Evolutionary conservation across 2,888 invertebrate species (phyloP).

Genomic region (Endotricha flammealis): DNA sequence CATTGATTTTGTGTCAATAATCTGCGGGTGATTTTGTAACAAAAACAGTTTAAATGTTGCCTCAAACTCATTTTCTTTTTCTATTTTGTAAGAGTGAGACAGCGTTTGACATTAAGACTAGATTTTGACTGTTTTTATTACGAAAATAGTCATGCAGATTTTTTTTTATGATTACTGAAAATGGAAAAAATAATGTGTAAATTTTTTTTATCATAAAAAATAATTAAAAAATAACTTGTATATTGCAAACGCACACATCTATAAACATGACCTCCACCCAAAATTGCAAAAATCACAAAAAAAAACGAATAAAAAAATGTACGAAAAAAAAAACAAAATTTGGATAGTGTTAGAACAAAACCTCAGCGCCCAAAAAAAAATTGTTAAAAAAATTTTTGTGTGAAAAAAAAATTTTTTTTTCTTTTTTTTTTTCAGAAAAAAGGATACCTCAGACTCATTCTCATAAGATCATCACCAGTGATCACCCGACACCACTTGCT

Average conservation of each 20-base stretch:
- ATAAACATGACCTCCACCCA: slow-evolving; percentile 26
- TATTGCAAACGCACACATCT: slow-evolving; percentile 9
- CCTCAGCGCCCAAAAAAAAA: slow-evolving; percentile 18
- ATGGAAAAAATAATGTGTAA: too few species aligned
- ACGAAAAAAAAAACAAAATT: slow-evolving; percentile 14
- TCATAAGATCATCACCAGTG: slow-evolving; percentile 87
- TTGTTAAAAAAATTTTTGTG: slow-evolving; percentile 23
- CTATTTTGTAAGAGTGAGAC: too few species aligned
- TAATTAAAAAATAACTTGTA: slow-evolving; percentile 12
- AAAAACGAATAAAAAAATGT: slow-evolving; percentile 23
- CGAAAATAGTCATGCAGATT: too few species aligned
- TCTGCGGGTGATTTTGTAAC: too few species aligned
- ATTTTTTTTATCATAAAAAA: slow-evolving; percentile 7
- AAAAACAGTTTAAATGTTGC: too few species aligned
- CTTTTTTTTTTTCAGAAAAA: slow-evolving; percentile 25
- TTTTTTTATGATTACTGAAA: too few species aligned
- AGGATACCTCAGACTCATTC: slow-evolving; percentile 85
- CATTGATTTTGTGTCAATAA: too few species aligned
- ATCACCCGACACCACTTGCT: slow-evolving; percentile 78
- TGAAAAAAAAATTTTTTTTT: slow-evolving; percentile 22
- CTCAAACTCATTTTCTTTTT: too few species aligned
- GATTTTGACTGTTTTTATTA: too few species aligned
- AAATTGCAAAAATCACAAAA: slow-evolving; percentile 23
- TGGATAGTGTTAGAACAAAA: slow-evolving; percentile 12
- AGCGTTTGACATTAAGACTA: too few species aligned